Base-by-base conservation (phyloP, 30 jellyfish, hydroid and myxozoan species). In the Sanderia malayensis region DNA sequence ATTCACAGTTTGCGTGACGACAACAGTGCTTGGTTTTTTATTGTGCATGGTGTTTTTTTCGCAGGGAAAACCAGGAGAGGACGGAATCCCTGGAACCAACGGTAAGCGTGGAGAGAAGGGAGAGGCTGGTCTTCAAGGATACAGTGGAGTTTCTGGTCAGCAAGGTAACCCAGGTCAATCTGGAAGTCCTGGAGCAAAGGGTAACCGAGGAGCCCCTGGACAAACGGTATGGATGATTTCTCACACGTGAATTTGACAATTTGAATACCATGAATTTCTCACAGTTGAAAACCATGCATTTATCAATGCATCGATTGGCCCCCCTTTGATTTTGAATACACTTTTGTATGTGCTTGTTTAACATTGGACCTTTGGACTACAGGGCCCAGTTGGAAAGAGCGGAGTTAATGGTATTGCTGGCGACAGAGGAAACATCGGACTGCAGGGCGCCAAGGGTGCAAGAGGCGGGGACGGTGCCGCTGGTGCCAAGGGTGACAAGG, bases 401-500 rank as follows among this genome's bases (percentile, higher is more conserved):
- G 89, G 89, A 13, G 64, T 60, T 18, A 26, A 2, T 0, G 94
- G 94, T 28, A 59, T 53, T 28, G 46, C 46, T 4, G 96, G 96
- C 7, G 85, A 69, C 17, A 31, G 18, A n/a, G 98, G 98, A 28
- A 26, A n/a, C 58, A 77, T 76, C 18, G 98, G 98, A 28, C 28
- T 32, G 0, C 87, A 57, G 10, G 98, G 98, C 23, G 78, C 46
- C 10, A 86, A 84, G 72, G 98, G 98, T 26, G 41, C 46, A 27
- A 73, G 58, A 29, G 98, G 98, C 1, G 26, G 18, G 17, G 58
- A 44, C 11, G 96, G 96, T 10, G 71, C 62, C 19, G 52, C 2
- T 44, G 98, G 98, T 26, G 86, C 87, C 37, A 84, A 84, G 46
- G 98, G 98, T 21, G 79, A 67, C 68, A 83, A 70, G 46, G 98